Conservation (phyloP, 2,113 vertebrate genomes). For the Sisor rabdophorus region DNA sequence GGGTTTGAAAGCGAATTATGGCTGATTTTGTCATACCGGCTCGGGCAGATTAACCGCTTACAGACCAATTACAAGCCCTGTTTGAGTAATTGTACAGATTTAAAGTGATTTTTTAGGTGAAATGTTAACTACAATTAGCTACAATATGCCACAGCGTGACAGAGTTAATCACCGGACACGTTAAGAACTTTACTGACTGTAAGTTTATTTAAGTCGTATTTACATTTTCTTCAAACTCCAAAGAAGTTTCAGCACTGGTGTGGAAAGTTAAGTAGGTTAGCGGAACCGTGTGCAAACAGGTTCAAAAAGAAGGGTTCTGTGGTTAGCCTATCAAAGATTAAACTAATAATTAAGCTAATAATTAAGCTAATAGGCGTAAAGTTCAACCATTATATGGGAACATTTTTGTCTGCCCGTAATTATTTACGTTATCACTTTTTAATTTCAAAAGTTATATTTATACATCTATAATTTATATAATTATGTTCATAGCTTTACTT, state of each 20-base stretch:
- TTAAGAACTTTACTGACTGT: too few relatives aligned
- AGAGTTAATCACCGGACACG: neutral
- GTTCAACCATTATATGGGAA: neutral
- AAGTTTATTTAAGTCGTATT: too few relatives aligned
- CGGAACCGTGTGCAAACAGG: neutral
- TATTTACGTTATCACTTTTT: neutral
- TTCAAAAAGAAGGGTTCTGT: neutral
- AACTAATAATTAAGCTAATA: neutral
- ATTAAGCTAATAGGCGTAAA: neutral
- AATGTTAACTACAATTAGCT: too few relatives aligned
- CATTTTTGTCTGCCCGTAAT: neutral
- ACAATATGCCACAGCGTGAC: neutral
- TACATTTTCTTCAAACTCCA: too few relatives aligned
- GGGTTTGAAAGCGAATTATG: slow-evolving; percentile 3
- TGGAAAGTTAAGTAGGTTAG: neutral
- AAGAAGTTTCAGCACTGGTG: neutral
- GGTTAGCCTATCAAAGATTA: neutral
- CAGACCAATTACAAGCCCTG: neutral
- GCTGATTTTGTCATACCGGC: neutral
- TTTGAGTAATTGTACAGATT: neutral
- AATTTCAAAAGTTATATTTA: neutral
- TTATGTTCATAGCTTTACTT: neutral
- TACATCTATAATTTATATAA: too few relatives aligned
- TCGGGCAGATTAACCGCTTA: neutral
- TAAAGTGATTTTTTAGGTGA: too few relatives aligned